Conservation (phyloP, 2,797 vertebrate species). For the Jordanella pulchra region DNA sequence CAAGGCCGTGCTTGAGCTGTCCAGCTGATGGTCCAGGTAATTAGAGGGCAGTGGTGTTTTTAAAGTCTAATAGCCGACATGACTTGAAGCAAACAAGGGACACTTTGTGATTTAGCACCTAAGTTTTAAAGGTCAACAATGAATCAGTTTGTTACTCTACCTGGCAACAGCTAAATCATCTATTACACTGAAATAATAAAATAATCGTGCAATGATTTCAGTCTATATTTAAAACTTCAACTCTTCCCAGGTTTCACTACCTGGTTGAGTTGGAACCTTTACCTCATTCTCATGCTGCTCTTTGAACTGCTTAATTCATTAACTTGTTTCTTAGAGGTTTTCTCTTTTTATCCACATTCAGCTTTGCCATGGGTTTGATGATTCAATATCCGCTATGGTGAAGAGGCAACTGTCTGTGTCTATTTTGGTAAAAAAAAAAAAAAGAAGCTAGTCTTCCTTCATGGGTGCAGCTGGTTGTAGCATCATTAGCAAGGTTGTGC, state of each 20-base stretch:
- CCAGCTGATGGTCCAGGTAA: conserved; percentile 45
- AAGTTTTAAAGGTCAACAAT: not conserved
- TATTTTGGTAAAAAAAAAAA: too few relatives aligned
- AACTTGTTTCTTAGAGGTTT: not conserved
- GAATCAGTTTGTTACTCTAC: not conserved
- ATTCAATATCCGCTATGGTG: too few relatives aligned
- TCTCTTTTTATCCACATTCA: not conserved
- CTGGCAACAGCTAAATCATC: not conserved
- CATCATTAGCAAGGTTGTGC: not conserved
- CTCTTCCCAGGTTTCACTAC: not conserved
- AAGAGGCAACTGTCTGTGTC: too few relatives aligned
- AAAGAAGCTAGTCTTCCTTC: too few relatives aligned
- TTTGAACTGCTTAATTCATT: not conserved
- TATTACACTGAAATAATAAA: not conserved
- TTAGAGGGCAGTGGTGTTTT: conserved; percentile 35
- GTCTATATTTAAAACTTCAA: not conserved
- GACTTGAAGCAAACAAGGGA: conserved; percentile 12
- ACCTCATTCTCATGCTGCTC: too few relatives aligned
- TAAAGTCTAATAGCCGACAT: conserved; percentile 31
- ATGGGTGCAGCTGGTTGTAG: not conserved
- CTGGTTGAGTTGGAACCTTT: too few relatives aligned
- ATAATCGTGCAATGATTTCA: not conserved
- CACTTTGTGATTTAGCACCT: not conserved
- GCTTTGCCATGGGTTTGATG: too few relatives aligned
- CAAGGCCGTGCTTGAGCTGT: conserved; percentile 19